phyloP scores from a whole-genome alignment of 2,113 vertebrate genomes.

The Oreotrochilus melanogaster region DNA sequence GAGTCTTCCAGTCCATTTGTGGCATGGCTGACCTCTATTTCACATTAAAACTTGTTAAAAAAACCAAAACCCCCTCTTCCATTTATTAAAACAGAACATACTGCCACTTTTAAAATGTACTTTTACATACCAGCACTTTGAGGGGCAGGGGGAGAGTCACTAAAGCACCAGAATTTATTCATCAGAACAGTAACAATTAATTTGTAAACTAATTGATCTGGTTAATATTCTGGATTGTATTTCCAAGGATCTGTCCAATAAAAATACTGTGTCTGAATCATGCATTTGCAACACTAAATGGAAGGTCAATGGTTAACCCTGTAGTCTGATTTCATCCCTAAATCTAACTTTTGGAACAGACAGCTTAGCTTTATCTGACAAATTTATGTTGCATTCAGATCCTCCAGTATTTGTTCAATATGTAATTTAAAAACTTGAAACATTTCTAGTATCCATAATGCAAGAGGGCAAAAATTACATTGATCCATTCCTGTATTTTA shows the following conservation, averaged over 20 bases:
- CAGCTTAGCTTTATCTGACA: background rate
- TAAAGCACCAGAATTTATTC: background rate
- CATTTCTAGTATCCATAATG: background rate
- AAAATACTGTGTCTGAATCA: background rate
- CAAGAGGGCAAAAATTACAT: background rate
- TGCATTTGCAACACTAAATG: background rate
- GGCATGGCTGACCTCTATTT: background rate
- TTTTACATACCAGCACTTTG: background rate
- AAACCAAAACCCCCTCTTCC: background rate
- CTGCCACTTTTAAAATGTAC: background rate
- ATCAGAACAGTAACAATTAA: background rate
- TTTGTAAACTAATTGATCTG: background rate
- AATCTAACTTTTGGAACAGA: constrained; percentile 24
- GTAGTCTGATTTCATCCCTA: background rate
- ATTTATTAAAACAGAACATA: background rate
- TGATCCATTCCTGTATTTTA: background rate
- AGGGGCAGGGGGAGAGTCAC: background rate
- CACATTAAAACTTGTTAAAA: background rate
- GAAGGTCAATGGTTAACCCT: background rate
- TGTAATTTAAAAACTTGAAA: background rate
- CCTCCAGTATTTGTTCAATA: background rate
- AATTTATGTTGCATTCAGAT: background rate
- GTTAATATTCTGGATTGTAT: background rate
- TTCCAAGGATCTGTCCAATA: background rate
- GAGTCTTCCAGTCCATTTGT: background rate